These are phyloP conservation scores for Meda fulgida DNA, from an alignment of 2,797 vertebrate genomes.

Conservation along the genomic window DNA sequence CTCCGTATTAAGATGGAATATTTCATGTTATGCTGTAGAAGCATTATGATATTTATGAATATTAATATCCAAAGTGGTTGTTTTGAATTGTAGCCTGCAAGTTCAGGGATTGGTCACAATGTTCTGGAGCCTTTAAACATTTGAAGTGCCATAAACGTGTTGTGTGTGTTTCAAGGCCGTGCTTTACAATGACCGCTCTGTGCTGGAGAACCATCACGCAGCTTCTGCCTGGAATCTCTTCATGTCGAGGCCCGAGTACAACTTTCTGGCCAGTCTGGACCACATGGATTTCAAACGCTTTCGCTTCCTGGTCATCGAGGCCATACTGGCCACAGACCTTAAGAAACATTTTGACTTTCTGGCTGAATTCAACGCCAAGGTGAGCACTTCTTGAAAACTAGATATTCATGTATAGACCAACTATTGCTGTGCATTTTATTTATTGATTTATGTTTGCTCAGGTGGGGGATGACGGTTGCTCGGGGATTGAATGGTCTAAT, in stretches of 20 bases:
- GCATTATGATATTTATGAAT: neutral
- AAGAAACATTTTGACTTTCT: conserved; percentile 99
- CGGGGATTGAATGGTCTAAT: conserved; percentile 97
- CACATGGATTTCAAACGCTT: conserved; percentile 98
- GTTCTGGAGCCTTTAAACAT: neutral
- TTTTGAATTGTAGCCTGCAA: neutral
- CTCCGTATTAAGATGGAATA: neutral
- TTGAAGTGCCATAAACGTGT: neutral
- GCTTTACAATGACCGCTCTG: conserved; percentile 96
- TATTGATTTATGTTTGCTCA: conserved; percentile 56
- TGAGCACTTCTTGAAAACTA: conserved; percentile 63
- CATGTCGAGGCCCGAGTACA: conserved; percentile 94
- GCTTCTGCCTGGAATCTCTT: conserved; percentile 98
- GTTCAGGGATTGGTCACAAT: neutral
- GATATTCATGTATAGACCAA: neutral
- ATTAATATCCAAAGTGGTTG: neutral
- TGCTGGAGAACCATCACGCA: conserved; percentile 97
- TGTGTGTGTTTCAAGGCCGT: conserved; percentile 81
- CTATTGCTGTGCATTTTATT: neutral
- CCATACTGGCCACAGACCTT: conserved; percentile 96
- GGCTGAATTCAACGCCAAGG: conserved; percentile 97
- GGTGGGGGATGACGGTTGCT: conserved; percentile 91
- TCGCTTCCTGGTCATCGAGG: conserved; percentile 97
- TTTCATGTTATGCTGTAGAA: neutral
- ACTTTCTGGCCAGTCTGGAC: conserved; percentile 93